Conservation (phyloP, 2,888 invertebrate species). For the Pseudeuparius sepicola region DNA sequence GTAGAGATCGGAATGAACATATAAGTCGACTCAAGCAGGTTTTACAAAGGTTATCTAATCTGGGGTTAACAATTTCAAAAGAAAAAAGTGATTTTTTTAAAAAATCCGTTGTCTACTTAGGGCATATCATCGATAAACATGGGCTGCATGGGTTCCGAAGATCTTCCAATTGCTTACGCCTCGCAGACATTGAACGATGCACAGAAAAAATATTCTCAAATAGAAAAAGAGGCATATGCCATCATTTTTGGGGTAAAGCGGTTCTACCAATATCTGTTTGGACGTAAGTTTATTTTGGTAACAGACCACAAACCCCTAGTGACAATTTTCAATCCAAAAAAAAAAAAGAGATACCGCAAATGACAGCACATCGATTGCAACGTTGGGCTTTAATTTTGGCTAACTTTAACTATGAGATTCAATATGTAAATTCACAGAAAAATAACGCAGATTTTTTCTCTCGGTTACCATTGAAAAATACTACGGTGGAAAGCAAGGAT, state of each 20-base stretch:
- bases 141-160: slow-evolving; percentile 13
- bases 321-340: slow-evolving; percentile 11
- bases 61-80: slow-evolving; percentile 7
- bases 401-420: not conserved
- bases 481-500: not conserved
- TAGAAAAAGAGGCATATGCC: slow-evolving; percentile 17
- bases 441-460: slow-evolving; percentile 2
- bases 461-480: not conserved
- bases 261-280: slow-evolving; percentile 14
- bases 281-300: slow-evolving; percentile 8
- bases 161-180: slow-evolving; percentile 14
- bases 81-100: slow-evolving; percentile 11
- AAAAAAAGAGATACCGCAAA: no score
- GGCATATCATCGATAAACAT: slow-evolving; percentile 11
- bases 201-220: slow-evolving; percentile 17
- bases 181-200: slow-evolving; percentile 13
- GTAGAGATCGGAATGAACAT: slow-evolving; percentile 5
- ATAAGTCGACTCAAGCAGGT: slow-evolving; percentile 5
- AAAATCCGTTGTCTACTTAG: slow-evolving; percentile 8
- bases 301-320: slow-evolving; percentile 15
- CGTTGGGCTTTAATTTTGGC: not conserved
- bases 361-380: no score
- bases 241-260: slow-evolving; percentile 18
- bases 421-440: not conserved
- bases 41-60: slow-evolving; percentile 4